Conservation (phyloP, 2,888 invertebrate genomes). For the Augiades crinisus region DNA sequence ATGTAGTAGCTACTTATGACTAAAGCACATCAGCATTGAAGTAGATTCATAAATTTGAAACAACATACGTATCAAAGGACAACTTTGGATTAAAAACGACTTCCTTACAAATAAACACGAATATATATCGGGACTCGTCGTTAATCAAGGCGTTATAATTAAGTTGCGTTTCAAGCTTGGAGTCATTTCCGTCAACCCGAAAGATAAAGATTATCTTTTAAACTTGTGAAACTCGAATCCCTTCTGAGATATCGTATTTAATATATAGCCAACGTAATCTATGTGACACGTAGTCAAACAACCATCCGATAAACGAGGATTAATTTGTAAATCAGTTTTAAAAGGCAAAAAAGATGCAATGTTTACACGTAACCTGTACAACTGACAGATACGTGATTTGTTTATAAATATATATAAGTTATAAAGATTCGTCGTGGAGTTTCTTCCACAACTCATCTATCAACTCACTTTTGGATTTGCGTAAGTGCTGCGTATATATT, state of each 20-base stretch:
- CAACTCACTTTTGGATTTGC: too few relatives aligned
- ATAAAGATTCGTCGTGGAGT: too few relatives aligned
- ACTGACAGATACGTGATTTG: neutral
- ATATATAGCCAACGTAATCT: slow-evolving; percentile 27
- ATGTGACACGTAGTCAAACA: slow-evolving; percentile 38
- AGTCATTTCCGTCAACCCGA: slow-evolving; percentile 32
- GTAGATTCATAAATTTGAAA: too few relatives aligned
- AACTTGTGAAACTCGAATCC: slow-evolving; percentile 28
- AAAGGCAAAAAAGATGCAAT: neutral
- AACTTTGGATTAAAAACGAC: too few relatives aligned
- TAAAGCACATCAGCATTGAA: too few relatives aligned
- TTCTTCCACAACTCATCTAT: too few relatives aligned
- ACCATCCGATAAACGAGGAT: slow-evolving; percentile 30
- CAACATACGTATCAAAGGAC: too few relatives aligned
- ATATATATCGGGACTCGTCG: neutral
- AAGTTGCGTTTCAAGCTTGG: slow-evolving; percentile 41
- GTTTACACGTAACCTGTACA: neutral
- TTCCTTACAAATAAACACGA: neutral
- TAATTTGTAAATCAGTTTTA: slow-evolving; percentile 3
- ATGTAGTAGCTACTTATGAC: too few relatives aligned
- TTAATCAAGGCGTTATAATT: slow-evolving; percentile 45
- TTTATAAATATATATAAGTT: neutral
- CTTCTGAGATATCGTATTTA: slow-evolving; percentile 28
- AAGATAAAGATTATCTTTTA: slow-evolving; percentile 30
- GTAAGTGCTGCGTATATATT: too few relatives aligned